Evolutionary conservation across 1,140 invertebrate genomes (phyloP).

Genomic region (Acromyrmex echinatior): DNA sequence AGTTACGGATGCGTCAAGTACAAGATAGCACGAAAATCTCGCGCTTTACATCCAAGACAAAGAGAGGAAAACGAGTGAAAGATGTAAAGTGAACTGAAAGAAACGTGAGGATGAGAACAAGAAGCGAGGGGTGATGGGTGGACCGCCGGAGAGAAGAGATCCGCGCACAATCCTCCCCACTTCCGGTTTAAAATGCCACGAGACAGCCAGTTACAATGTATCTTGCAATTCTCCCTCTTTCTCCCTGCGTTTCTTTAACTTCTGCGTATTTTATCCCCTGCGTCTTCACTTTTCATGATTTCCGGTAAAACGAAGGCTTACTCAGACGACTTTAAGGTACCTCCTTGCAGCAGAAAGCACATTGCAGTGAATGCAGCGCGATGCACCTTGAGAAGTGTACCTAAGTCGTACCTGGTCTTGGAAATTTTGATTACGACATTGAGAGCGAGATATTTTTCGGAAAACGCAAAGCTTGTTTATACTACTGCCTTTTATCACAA

Average conservation of each 20-base stretch:
- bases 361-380: background rate
- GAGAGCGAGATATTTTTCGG: background rate
- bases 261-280: background rate
- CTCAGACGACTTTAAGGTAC: slow-evolving; percentile 34
- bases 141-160: background rate
- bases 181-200: slow-evolving; percentile 59
- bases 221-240: slow-evolving; percentile 34
- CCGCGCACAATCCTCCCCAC: slow-evolving; percentile 12
- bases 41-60: slow-evolving; percentile 40
- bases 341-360: background rate
- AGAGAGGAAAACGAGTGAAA: slow-evolving; percentile 1
- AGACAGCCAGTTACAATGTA: slow-evolving; percentile 48
- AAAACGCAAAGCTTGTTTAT: background rate
- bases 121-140: background rate
- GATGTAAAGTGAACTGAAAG: slow-evolving; percentile 17
- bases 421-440: slow-evolving; percentile 18
- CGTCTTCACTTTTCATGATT: slow-evolving; percentile 43
- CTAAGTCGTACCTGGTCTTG: background rate
- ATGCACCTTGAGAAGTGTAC: background rate
- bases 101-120: background rate
- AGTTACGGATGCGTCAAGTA: background rate
- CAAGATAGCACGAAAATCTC: slow-evolving; percentile 26
- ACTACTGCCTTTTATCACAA: background rate
- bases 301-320: slow-evolving; percentile 28
- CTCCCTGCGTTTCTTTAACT: background rate